These are phyloP conservation scores for Speoplatyrhinus poulsoni DNA, from an alignment of 2,113 vertebrate species.

Conservation along the genomic window DNA sequence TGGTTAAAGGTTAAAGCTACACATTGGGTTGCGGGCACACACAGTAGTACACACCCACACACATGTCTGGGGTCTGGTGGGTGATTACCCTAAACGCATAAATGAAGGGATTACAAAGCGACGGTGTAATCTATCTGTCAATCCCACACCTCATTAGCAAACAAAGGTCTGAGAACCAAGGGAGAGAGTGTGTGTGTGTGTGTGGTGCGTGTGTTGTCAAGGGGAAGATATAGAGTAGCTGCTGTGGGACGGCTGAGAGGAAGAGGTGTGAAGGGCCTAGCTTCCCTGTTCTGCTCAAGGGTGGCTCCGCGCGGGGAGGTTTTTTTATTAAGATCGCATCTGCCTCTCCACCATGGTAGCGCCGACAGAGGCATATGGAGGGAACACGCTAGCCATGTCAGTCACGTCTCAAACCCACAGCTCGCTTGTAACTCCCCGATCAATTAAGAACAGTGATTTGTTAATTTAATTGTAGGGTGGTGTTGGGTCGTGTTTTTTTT, in stretches of 20 bases:
- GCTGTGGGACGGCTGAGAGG: conserved; percentile 29
- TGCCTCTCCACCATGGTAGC: conserved; percentile 3
- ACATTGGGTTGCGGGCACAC: conserved; percentile 16
- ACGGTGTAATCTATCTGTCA: conserved; percentile 65
- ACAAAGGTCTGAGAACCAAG: conserved; percentile 29
- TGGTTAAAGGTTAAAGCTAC: conserved; percentile 27
- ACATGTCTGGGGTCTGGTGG: conserved; percentile 27
- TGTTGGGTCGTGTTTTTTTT: conserved; percentile 43
- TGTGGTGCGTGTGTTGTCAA: background rate
- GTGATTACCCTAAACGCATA: conserved; percentile 68
- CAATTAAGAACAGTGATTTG: conserved; percentile 71
- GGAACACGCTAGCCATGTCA: conserved; percentile 44
- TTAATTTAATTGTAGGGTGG: conserved; percentile 59
- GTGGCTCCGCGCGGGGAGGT: conserved; percentile 23
- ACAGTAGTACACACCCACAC: conserved; percentile 3
- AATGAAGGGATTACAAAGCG: conserved; percentile 74
- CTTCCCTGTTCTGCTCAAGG: conserved; percentile 35
- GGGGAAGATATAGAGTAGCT: conserved; percentile 15
- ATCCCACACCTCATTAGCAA: conserved; percentile 75
- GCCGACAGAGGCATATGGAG: conserved; percentile 45
- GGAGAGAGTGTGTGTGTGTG: conserved; percentile 10
- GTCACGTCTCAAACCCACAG: conserved; percentile 52
- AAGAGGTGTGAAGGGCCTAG: conserved; percentile 29
- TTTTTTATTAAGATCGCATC: conserved; percentile 63
- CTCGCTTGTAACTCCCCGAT: conserved; percentile 55